Base-by-base conservation (phyloP, 2,113 vertebrate species). In the Suncus etruscus region DNA sequence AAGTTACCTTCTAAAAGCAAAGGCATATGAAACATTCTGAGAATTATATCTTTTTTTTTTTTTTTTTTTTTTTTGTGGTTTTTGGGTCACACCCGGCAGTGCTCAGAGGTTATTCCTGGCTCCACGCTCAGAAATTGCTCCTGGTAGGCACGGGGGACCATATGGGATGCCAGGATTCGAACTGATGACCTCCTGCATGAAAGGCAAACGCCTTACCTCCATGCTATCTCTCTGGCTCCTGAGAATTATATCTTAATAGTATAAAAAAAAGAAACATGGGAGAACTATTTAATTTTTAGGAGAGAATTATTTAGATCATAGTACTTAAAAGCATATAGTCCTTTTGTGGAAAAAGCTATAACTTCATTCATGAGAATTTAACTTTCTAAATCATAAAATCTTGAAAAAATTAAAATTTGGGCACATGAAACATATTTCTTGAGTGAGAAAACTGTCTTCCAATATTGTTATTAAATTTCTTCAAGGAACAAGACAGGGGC, bases 31-130 rank as follows among this genome's bases (percentile, higher is more conserved):
- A 48, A 29, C 45, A 94, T 72, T 32, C 74, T 82, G 12, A 51
- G 54, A 58, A 83, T 80, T 25, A 63, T n/a, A 92, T 32, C 89
- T 90, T 87, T n/a, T n/a, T n/a, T n/a, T n/a, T n/a, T n/a, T n/a
- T n/a, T n/a, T n/a, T n/a, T n/a, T n/a, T n/a, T n/a, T n/a, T n/a
- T n/a, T n/a, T n/a, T n/a, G n/a, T n/a, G n/a, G n/a, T n/a, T n/a
- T n/a, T n/a, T n/a, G n/a, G n/a, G n/a, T n/a, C n/a, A n/a, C n/a
- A n/a, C n/a, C n/a, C n/a, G n/a, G n/a, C n/a, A n/a, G n/a, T n/a
- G n/a, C n/a, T n/a, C n/a, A n/a, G n/a, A n/a, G n/a, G n/a, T n/a
- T n/a, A n/a, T n/a, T n/a, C n/a, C n/a, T n/a, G n/a, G n/a, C n/a
- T n/a, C n/a, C n/a, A n/a, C n/a, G n/a, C n/a, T n/a, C n/a, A n/a